Evolutionary conservation across 1,140 invertebrate genomes (phyloP).

Genomic region (Zophobas atratus): DNA sequence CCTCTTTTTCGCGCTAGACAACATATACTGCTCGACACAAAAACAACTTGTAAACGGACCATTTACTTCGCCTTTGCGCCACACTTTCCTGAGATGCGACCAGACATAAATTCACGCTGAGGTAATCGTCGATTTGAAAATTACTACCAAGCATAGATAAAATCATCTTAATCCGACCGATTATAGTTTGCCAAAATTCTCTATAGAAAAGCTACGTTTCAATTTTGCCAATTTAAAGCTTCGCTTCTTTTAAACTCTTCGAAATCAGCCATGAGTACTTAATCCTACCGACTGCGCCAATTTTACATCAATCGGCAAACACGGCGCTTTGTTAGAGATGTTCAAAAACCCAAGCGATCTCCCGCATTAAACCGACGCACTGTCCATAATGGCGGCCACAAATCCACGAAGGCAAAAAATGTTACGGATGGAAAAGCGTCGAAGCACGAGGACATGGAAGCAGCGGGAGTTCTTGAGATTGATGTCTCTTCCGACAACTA

Average conservation of each 20-base stretch:
- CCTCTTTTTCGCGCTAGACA: slow-evolving; percentile 39
- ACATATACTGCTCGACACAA: slow-evolving; percentile 53
- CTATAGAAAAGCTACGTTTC: no score
- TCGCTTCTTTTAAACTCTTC: no score
- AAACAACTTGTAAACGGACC: slow-evolving; percentile 60
- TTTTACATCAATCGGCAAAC: no score
- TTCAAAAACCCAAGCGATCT: neutral
- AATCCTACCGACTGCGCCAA: no score
- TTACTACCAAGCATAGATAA: no score
- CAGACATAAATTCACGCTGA: slow-evolving; percentile 49
- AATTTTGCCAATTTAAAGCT: no score
- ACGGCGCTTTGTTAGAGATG: no score
- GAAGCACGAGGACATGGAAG: neutral
- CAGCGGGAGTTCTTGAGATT: slow-evolving; percentile 12
- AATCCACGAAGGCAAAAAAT: slow-evolving; percentile 21
- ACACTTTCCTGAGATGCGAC: slow-evolving; percentile 47
- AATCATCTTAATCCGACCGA: no score
- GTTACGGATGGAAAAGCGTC: slow-evolving; percentile 16
- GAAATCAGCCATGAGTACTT: no score
- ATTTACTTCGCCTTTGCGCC: slow-evolving; percentile 55
- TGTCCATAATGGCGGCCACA: slow-evolving; percentile 30
- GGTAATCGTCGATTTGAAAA: slow-evolving; percentile 44
- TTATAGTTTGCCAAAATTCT: no score
- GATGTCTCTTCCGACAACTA: slow-evolving; percentile 23
- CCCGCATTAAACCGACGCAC: slow-evolving; percentile 1